A percentile compares a stretch with the other conserved stretches of the same genome.
phyloP scores from a whole-genome alignment of 2,113 vertebrate genomes.

The Tachysurus vachellii region DNA sequence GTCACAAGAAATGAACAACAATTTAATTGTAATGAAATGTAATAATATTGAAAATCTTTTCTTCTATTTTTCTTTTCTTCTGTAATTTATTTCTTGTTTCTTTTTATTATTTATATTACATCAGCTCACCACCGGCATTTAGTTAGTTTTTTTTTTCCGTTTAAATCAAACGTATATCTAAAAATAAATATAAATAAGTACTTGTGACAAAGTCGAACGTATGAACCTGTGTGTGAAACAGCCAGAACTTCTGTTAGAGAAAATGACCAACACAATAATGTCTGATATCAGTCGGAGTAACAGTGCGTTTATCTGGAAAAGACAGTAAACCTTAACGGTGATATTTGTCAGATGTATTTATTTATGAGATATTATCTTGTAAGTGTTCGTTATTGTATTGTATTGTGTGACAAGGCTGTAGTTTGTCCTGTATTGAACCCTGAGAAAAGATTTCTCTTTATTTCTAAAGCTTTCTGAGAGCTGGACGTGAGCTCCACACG shows the following conservation, averaged over 20 bases:
- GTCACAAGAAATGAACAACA: background rate
- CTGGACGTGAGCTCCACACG: constrained; percentile 10
- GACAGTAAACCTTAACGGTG: background rate
- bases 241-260: background rate
- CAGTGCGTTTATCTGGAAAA: background rate
- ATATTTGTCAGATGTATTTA: background rate
- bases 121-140: background rate
- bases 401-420: background rate
- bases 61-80: too few relatives aligned
- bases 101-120: background rate
- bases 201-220: too few relatives aligned
- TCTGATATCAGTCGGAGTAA: background rate
- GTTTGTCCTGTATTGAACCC: constrained; percentile 43
- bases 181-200: too few relatives aligned
- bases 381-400: background rate
- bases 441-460: constrained; percentile 39
- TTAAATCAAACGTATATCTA: background rate
- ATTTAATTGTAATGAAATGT: background rate
- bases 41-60: too few relatives aligned
- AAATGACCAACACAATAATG: too few relatives aligned
- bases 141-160: background rate
- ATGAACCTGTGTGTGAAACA: background rate
- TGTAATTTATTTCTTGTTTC: too few relatives aligned
- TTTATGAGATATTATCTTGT: background rate
- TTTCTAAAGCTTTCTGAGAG: constrained; percentile 27